Evolutionary conservation across 2,888 invertebrate species (phyloP).

Genomic region (Eucera pruinosa): DNA sequence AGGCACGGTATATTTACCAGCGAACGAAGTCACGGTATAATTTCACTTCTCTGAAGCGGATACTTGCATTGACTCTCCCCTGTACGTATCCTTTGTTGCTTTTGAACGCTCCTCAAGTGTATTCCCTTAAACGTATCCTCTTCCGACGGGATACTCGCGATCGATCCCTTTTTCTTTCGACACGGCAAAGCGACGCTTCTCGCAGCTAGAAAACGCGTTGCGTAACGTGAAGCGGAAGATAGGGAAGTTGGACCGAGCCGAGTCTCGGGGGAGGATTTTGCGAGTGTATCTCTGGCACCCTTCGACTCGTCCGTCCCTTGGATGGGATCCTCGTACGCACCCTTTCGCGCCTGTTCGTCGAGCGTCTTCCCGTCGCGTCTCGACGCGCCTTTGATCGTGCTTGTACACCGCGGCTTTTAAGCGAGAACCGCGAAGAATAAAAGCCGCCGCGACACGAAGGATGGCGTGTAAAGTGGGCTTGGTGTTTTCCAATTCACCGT

Average conservation of each 20-base stretch:
- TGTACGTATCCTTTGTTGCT: too few relatives aligned
- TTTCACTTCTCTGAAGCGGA: too few relatives aligned
- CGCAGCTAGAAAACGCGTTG: slow-evolving; percentile 43
- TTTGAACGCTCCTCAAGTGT: too few relatives aligned
- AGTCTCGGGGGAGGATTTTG: slow-evolving; percentile 66
- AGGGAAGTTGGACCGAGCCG: slow-evolving; percentile 62
- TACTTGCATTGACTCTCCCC: too few relatives aligned
- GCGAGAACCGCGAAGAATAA: slow-evolving; percentile 36
- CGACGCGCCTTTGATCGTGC: slow-evolving; percentile 61
- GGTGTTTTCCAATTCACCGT: slow-evolving; percentile 25
- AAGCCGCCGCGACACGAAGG: slow-evolving; percentile 44
- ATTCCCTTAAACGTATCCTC: background rate
- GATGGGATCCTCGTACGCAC: slow-evolving; percentile 23
- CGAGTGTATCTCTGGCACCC: slow-evolving; percentile 48
- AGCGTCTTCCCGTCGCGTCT: slow-evolving; percentile 26
- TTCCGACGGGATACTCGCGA: slow-evolving; percentile 7
- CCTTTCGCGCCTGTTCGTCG: slow-evolving; percentile 16
- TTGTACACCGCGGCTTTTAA: slow-evolving; percentile 36
- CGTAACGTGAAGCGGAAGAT: slow-evolving; percentile 66
- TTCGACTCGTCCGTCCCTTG: slow-evolving; percentile 22
- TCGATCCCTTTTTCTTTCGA: slow-evolving; percentile 1
- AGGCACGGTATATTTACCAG: too few relatives aligned
- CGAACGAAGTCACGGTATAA: too few relatives aligned
- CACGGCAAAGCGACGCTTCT: too few relatives aligned
- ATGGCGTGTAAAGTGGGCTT: slow-evolving; percentile 37